Conservation (phyloP, 2,888 invertebrate genomes). For the Schizaphis graminum region DNA sequence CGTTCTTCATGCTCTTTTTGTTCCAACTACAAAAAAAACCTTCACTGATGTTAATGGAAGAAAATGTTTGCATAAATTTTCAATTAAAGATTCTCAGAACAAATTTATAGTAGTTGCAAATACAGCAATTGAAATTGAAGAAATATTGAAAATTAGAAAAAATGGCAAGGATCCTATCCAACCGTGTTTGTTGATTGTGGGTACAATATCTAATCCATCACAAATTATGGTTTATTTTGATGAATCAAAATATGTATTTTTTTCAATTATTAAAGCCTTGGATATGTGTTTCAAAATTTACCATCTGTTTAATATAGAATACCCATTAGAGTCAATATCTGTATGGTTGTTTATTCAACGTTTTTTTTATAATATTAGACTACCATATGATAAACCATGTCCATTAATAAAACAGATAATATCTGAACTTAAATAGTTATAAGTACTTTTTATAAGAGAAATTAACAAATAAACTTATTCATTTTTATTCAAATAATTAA, state of each 20-base stretch:
- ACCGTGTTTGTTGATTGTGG: not conserved
- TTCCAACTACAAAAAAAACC: no score
- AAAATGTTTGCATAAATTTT: conserved; percentile 7
- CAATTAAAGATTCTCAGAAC: not conserved
- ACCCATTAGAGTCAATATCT: no score
- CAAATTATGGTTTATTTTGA: conserved; percentile 16
- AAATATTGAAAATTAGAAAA: not conserved
- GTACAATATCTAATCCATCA: not conserved
- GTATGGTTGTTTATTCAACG: conserved; percentile 6
- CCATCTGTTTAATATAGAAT: no score
- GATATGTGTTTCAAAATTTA: conserved; percentile 33
- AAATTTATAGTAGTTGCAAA: not conserved
- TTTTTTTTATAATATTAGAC: conserved; percentile 26
- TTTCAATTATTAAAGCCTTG: not conserved
- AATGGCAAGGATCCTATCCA: not conserved
- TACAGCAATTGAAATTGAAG: not conserved
- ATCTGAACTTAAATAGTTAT: conserved; percentile 16
- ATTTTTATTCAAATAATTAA: no score
- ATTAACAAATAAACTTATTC: no score
- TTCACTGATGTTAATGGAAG: not conserved
- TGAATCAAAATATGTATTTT: no score
- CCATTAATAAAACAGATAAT: not conserved
- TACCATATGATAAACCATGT: not conserved
- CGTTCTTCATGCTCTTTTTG: no score
- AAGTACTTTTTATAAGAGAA: no score